Base-by-base conservation (phyloP, 2,113 vertebrate species). In the Hippopotamus amphibius region DNA sequence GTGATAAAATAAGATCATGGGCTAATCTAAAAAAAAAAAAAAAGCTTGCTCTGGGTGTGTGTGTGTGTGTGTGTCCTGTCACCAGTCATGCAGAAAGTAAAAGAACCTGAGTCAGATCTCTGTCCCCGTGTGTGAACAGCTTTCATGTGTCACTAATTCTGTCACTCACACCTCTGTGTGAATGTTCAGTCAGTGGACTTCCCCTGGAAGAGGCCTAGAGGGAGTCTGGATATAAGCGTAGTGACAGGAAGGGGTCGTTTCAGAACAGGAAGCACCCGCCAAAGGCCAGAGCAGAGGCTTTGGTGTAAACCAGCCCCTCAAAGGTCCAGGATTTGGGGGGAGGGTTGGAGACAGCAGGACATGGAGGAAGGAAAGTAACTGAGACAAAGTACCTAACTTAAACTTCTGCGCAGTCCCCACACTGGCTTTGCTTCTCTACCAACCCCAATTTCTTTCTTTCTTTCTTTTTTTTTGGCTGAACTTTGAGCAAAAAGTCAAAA, bases 401-500 rank as follows among this genome's bases (percentile, higher is more conserved):
- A 87, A 57, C 50, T 74, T 95, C 24, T 61, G 33, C 33, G 76
- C 68, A 43, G 17, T 84, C 46, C 28, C 13, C 26, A 92, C 4
- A 41, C 5, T 83, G 59, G 53, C 37, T 77, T 88, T 77, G 8
- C 28, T 83, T 93, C 28, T 43, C 53, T 37, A 13, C 50, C 46
- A 95, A 48, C 10, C n/a, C 53, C 33, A 50, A 16, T 37, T 74
- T 66, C 17, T 28, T 63, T 59, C 84, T 68, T 65, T 89, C 37
- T 48, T 86, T 16, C 61, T 30, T 65, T n/a, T 77, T 37, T 87
- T 63, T 85, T 83, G 88, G n/a, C 82, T 96, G 61, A 96, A 93
- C 80, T 81, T 92, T n/a, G 57, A 89, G 72, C 37, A 19, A 90
- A 96, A 90, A 96, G 43, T 86, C 57, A 90, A 96, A 95, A 95